Percentiles rank a stretch among this genome's conserved stretches.
These are phyloP conservation scores for Dipodomys merriami DNA, from an alignment of 2,113 vertebrate species.

Conservation along the genomic window DNA sequence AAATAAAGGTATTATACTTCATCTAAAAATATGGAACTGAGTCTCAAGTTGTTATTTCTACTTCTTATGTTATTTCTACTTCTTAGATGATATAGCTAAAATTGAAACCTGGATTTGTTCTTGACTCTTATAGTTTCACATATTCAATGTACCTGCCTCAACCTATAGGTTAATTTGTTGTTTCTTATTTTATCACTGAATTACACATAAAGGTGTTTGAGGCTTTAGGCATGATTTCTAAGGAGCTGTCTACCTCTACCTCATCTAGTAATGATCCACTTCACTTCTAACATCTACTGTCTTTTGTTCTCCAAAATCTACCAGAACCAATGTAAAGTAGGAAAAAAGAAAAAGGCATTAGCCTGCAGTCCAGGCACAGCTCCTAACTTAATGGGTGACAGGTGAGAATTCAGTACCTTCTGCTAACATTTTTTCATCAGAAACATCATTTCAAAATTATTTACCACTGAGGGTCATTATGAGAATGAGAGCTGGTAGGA, in stretches of 20 bases:
- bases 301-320: background rate
- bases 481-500: background rate
- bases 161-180: background rate
- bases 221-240: background rate
- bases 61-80: background rate
- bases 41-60: background rate
- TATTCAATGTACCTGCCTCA: background rate
- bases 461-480: background rate
- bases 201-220: background rate
- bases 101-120: background rate
- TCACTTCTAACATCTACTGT: background rate
- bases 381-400: background rate
- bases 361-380: background rate
- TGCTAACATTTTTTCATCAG: background rate
- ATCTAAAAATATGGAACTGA: background rate
- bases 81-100: background rate
- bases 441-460: background rate
- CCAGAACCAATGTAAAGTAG: background rate
- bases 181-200: background rate
- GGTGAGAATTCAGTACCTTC: background rate
- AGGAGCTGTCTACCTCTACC: background rate
- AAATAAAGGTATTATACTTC: background rate
- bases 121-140: background rate
- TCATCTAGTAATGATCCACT: background rate
- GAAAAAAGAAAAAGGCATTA: background rate